Conservation (phyloP, 2,113 vertebrate species). For the Etheostoma spectabile region DNA sequence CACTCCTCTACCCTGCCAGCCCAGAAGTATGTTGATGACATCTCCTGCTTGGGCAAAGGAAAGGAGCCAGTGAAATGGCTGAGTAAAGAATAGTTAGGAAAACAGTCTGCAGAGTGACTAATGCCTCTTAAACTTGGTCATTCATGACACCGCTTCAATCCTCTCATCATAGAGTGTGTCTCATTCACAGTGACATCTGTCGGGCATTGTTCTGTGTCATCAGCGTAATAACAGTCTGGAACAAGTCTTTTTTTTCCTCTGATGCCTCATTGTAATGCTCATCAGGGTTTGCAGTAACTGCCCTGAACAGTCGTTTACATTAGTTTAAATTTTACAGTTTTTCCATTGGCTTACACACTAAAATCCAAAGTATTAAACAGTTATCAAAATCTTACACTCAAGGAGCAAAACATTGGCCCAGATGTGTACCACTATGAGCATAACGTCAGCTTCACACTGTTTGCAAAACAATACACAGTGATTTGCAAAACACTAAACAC, state of each 20-base stretch:
- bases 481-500: too few species aligned
- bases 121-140: slow-evolving; percentile 51
- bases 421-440: too few species aligned
- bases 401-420: too few species aligned
- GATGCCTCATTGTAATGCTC: slow-evolving; percentile 48
- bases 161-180: slow-evolving; percentile 46
- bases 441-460: too few species aligned
- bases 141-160: slow-evolving; percentile 51
- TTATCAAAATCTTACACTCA: too few species aligned
- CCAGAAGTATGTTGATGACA: slow-evolving; percentile 33
- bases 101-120: slow-evolving; percentile 64
- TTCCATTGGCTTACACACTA: too few species aligned
- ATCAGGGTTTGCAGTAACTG: slow-evolving; percentile 18
- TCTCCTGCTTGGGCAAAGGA: slow-evolving; percentile 6
- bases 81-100: slow-evolving; percentile 34
- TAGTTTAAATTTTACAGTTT: background rate
- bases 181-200: slow-evolving; percentile 68
- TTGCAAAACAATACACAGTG: too few species aligned
- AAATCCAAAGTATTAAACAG: too few species aligned
- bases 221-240: slow-evolving; percentile 65
- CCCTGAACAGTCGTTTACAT: slow-evolving; percentile 17
- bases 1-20: slow-evolving; percentile 3
- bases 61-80: slow-evolving; percentile 34
- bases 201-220: slow-evolving; percentile 57
- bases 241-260: slow-evolving; percentile 42